Evolutionary conservation across 2,113 vertebrate species (phyloP).

Genomic region (Fulica atra): DNA sequence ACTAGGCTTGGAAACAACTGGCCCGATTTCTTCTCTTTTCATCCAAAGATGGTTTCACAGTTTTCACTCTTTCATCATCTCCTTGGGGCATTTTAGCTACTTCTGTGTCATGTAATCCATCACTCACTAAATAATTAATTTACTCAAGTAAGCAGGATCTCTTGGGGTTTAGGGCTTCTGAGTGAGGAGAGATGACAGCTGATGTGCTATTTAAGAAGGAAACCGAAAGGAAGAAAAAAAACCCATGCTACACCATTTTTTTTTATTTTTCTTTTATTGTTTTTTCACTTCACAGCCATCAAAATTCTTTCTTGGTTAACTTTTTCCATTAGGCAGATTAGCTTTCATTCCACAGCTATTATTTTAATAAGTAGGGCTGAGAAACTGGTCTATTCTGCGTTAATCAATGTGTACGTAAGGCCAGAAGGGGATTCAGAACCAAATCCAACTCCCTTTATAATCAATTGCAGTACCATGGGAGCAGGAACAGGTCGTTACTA

Average conservation of each 20-base stretch:
- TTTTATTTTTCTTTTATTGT: background rate
- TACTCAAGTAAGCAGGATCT: slow-evolving; percentile 25
- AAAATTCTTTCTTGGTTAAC: background rate
- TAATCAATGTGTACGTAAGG: background rate
- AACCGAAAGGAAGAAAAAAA: background rate
- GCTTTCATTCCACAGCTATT: background rate
- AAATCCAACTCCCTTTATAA: background rate
- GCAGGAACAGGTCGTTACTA: background rate
- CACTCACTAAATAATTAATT: slow-evolving; percentile 67
- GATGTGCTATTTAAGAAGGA: slow-evolving; percentile 1
- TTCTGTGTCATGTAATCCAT: slow-evolving; percentile 44
- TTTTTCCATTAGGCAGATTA: background rate
- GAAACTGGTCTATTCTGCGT: background rate
- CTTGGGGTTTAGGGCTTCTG: background rate
- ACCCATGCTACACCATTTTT: background rate
- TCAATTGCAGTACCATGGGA: background rate
- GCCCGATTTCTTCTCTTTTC: background rate
- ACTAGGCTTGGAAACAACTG: background rate
- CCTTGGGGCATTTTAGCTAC: slow-evolving; percentile 42
- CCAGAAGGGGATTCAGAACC: background rate
- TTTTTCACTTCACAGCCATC: background rate
- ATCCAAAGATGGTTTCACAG: background rate
- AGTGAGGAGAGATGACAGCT: slow-evolving; percentile 14
- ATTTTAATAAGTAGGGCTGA: background rate
- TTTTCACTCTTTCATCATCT: slow-evolving; percentile 28